Evolutionary conservation across 2,888 invertebrate species (phyloP).

Genomic region (Drosophila longiperda): DNA sequence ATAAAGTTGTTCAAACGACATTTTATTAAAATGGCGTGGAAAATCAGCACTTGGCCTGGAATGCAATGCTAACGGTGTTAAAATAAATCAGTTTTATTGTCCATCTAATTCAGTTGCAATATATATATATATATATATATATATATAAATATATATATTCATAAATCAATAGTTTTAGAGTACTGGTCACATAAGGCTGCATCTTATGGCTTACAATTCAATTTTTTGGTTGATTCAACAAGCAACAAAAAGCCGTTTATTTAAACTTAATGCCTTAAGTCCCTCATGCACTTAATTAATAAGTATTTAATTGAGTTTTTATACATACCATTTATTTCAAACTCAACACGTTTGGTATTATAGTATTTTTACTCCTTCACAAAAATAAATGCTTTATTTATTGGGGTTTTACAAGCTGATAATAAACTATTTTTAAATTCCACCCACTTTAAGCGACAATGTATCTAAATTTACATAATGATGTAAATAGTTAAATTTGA

Average conservation of each 20-base stretch:
- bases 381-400: neutral
- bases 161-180: neutral
- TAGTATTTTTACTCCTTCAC: neutral
- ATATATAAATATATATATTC: neutral
- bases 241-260: neutral
- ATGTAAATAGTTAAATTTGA: neutral
- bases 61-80: neutral
- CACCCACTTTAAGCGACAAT: neutral
- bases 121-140: neutral
- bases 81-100: slow-evolving; percentile 3
- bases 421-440: neutral
- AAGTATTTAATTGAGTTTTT: neutral
- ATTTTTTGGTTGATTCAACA: neutral
- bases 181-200: neutral
- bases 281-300: neutral
- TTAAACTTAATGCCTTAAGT: neutral
- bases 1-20: slow-evolving; percentile 1
- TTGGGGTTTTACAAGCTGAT: slow-evolving; percentile 1
- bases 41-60: neutral
- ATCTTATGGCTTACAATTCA: neutral
- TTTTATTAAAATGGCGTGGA: slow-evolving; percentile 8
- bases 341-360: neutral
- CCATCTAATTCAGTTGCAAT: neutral
- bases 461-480: neutral
- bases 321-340: neutral